Percentiles rank a stretch among this genome's conserved stretches.
These are phyloP conservation scores for Dromiciops gliroides DNA, from an alignment of 2,113 vertebrate genomes.

Conservation along the genomic window DNA sequence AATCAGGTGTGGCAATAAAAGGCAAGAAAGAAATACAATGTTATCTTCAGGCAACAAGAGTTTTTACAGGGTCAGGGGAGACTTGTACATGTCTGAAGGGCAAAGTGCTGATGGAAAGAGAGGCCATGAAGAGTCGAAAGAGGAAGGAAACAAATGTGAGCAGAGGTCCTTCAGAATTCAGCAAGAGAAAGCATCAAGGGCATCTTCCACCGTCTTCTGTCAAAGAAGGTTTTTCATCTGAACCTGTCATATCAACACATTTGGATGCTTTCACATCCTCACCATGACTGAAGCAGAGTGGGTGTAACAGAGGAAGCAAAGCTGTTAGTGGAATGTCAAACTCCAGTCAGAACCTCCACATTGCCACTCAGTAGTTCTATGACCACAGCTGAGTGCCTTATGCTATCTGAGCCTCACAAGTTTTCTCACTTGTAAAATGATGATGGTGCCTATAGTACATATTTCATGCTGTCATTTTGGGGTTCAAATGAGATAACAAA, in stretches of 20 bases:
- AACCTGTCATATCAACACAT: not conserved
- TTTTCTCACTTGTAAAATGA: not conserved
- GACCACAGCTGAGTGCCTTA: not conserved
- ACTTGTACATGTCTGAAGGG: not conserved
- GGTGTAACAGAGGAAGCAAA: not conserved
- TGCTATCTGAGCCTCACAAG: not conserved
- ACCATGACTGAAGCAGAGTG: not conserved
- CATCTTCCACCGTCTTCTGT: not conserved
- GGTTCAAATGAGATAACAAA: not conserved
- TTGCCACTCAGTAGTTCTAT: not conserved
- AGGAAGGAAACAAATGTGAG: not conserved
- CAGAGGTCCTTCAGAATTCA: not conserved
- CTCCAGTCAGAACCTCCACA: not conserved
- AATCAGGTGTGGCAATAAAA: not conserved
- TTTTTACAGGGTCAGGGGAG: not conserved
- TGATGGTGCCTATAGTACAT: not conserved
- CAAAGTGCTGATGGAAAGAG: not conserved
- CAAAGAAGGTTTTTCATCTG: not conserved
- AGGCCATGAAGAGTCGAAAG: not conserved
- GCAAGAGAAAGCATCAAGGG: not conserved
- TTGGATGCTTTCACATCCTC: not conserved
- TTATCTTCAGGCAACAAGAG: not conserved
- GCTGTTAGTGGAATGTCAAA: not conserved
- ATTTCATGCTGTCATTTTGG: not conserved
- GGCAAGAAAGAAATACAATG: not conserved